Evolutionary conservation across 2,797 vertebrate genomes (phyloP), one percentile per base, ranked within the genome.

Genomic region (Aplochiton taeniatus): DNA sequence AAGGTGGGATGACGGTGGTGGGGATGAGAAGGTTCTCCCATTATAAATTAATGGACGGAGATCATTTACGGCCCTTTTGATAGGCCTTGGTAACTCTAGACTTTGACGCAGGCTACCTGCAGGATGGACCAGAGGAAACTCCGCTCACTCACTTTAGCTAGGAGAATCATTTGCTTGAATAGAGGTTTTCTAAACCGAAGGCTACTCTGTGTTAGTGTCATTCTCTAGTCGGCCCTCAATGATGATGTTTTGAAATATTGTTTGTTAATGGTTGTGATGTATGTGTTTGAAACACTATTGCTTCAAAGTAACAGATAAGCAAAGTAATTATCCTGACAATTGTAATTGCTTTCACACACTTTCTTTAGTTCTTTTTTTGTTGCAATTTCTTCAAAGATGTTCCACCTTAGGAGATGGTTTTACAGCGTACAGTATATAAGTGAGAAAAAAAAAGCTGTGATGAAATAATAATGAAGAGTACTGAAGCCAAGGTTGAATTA

Each of bases 401-500:
- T 31, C 14, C 61, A 42, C 68, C 69, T 72, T 17, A 65, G 47
- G 20, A 41, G 58, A 54, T 61, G 43, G 46, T 50, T 69, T 85
- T 76, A 75, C 66, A 31, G 31, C 31, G 6, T 31, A 31, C 31
- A 31, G 31, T 31, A 3, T 6, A 31, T 3, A 2, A 31, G 31
- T 31, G n/a, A n/a, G 65, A 76, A 82, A 77, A 80, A 54, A 63
- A 82, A 77, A 75, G 58, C 51, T 1, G 18, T 41, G 45, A 72
- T 93, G 58, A 91, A 93, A 87, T 81, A 85, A 88, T 90, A 68
- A 92, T 90, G 86, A 91, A 82, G 76, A 82, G 74, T 78, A 83
- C 84, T 85, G 68, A 54, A 4, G 67, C 72, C 19, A 66, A 58
- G 89, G 77, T 93, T 61, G 12, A 43, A 82, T 93, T 93, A 87